Evolutionary conservation across 1,140 invertebrate species (phyloP).

Genomic region (Cherax quadricarinatus): DNA sequence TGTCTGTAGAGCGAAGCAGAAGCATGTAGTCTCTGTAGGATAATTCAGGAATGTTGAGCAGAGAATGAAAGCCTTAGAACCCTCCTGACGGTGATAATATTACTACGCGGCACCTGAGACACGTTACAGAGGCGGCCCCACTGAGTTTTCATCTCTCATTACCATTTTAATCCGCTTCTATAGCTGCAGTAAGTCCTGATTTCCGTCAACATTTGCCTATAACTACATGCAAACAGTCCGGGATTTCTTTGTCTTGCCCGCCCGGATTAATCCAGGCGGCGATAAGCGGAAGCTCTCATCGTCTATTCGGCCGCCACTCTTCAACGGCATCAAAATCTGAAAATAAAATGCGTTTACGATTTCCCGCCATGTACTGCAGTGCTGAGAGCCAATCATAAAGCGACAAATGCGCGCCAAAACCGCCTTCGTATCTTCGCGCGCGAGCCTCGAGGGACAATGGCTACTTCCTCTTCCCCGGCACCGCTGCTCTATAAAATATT

Average conservation of each 20-base stretch:
- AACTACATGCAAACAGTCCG: neutral
- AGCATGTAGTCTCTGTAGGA: too few relatives aligned
- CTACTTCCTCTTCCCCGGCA: constrained; percentile 44
- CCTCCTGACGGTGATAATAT: neutral
- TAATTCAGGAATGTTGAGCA: neutral
- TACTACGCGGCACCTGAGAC: neutral
- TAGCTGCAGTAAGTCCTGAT: neutral
- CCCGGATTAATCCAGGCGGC: neutral
- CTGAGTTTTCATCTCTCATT: neutral
- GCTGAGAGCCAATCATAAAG: constrained; percentile 58
- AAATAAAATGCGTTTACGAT: constrained; percentile 61
- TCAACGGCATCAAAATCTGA: constrained; percentile 43
- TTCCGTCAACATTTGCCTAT: neutral
- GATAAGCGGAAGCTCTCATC: constrained; percentile 24
- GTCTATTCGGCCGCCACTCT: constrained; percentile 43
- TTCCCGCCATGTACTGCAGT: constrained; percentile 31
- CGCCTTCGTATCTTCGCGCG: constrained; percentile 35
- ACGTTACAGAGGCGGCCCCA: neutral
- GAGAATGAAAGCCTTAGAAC: neutral
- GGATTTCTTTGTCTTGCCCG: constrained; percentile 20
- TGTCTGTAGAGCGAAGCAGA: too few relatives aligned
- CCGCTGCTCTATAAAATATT: constrained; percentile 61
- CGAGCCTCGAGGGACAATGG: constrained; percentile 48
- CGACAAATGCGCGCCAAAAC: constrained; percentile 42
- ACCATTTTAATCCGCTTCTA: neutral